Evolutionary conservation across 2,113 vertebrate genomes (phyloP).

Genomic region (Pica pica): DNA sequence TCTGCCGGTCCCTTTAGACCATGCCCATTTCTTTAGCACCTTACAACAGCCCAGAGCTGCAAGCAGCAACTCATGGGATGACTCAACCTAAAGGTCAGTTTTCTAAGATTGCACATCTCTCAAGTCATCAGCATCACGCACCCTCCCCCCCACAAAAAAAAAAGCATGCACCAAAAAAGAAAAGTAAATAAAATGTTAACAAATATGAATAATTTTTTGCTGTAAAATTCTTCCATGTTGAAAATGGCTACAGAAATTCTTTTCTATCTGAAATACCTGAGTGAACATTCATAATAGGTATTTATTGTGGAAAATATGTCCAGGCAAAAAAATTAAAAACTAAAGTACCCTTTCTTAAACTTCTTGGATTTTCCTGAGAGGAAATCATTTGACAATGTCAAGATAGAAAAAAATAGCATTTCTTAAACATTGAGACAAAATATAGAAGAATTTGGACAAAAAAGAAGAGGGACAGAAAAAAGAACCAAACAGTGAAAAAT

Average conservation of each 20-base stretch:
- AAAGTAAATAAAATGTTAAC: background rate
- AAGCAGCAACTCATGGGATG: background rate
- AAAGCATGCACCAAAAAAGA: background rate
- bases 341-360: background rate
- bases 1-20: background rate
- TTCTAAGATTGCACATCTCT: background rate
- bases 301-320: background rate
- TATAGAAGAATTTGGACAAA: background rate
- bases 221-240: background rate
- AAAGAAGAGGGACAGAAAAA: background rate
- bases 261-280: background rate
- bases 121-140: background rate
- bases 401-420: background rate
- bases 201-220: background rate
- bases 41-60: background rate
- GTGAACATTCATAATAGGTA: background rate
- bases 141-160: accelerated
- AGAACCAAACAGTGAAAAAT: background rate
- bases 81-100: background rate
- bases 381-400: background rate
- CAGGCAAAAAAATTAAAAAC: background rate
- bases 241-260: background rate
- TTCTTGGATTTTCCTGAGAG: background rate
- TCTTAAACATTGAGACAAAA: background rate
- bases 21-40: background rate